phyloP scores from a whole-genome alignment of 2,797 vertebrate genomes.

The Rhynchonycteris naso region DNA sequence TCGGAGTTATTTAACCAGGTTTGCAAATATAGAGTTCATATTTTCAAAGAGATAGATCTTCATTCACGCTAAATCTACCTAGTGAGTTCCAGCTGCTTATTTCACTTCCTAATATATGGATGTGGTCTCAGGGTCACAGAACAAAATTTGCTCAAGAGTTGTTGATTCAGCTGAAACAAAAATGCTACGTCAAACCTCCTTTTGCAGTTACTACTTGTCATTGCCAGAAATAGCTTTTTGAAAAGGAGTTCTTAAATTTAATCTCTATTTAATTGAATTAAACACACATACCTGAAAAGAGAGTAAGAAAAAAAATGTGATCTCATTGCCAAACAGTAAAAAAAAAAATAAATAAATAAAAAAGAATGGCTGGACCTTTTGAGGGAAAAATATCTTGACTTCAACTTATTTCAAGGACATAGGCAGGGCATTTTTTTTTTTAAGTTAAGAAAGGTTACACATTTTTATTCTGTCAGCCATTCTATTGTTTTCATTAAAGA shows the following conservation, averaged over 20 bases:
- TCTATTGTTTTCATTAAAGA: conserved; percentile 88
- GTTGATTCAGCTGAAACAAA: conserved; percentile 77
- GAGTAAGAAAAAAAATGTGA: not conserved
- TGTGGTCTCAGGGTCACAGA: conserved; percentile 34
- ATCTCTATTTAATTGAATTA: conserved; percentile 79
- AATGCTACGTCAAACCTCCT: conserved; percentile 59
- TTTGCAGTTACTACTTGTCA: conserved; percentile 52
- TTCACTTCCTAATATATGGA: conserved; percentile 61
- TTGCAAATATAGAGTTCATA: conserved; percentile 44
- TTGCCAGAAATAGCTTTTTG: conserved; percentile 61
- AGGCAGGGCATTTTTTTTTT: conserved; percentile 73
- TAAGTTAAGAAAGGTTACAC: conserved; percentile 80
- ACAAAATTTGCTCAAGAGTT: conserved; percentile 59
- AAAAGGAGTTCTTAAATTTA: conserved; percentile 72
- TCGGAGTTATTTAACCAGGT: conserved; percentile 31
- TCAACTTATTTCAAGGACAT: conserved; percentile 83
- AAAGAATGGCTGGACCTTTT: conserved; percentile 44
- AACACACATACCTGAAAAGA: conserved; percentile 49
- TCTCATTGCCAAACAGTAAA: conserved; percentile 51
- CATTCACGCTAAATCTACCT: not conserved
- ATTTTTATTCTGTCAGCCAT: conserved; percentile 85
- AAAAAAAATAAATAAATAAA: conserved; percentile 18
- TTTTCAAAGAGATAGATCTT: conserved; percentile 47
- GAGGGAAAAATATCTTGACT: conserved; percentile 43
- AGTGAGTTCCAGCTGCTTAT: conserved; percentile 53